Conservation (phyloP, 2,797 vertebrate genomes). For the Oreonectes daqikongensis region DNA sequence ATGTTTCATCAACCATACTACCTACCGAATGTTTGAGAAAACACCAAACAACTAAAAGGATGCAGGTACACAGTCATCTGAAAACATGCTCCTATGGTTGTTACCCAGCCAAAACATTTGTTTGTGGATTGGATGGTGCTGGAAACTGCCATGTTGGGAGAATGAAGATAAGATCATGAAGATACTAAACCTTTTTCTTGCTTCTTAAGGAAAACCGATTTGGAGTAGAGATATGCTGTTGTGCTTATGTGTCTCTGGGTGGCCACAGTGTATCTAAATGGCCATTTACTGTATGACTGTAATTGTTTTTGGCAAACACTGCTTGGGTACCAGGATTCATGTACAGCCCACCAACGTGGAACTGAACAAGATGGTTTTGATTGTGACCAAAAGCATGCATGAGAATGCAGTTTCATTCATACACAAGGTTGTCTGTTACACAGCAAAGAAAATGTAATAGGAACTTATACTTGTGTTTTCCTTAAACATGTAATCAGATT, state of each 20-base stretch:
- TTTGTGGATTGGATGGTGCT: constrained; percentile 1
- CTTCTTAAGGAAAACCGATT: constrained; percentile 8
- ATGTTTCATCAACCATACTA: constrained; percentile 5
- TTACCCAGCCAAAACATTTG: neutral
- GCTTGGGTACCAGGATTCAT: constrained; percentile 36
- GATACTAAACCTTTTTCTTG: neutral
- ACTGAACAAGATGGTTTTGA: neutral
- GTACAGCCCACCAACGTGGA: constrained; percentile 30
- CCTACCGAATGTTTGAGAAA: neutral
- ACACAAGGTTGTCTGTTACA: neutral
- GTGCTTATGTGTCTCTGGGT: neutral
- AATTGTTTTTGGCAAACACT: constrained; percentile 27
- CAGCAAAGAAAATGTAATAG: neutral
- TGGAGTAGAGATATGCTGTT: constrained; percentile 20
- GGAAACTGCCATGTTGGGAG: neutral
- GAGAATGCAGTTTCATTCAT: neutral
- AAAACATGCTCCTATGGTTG: neutral
- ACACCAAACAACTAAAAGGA: constrained; percentile 1
- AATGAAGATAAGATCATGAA: neutral
- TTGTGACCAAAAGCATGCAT: neutral
- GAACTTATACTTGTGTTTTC: neutral
- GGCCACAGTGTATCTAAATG: neutral
- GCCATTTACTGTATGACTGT: constrained; percentile 25
- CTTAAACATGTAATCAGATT: neutral
- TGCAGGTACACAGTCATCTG: neutral